Evolutionary conservation across 2,888 invertebrate genomes (phyloP), one percentile per base, ranked within the genome.

Genomic region (Diplolepis rosae): DNA sequence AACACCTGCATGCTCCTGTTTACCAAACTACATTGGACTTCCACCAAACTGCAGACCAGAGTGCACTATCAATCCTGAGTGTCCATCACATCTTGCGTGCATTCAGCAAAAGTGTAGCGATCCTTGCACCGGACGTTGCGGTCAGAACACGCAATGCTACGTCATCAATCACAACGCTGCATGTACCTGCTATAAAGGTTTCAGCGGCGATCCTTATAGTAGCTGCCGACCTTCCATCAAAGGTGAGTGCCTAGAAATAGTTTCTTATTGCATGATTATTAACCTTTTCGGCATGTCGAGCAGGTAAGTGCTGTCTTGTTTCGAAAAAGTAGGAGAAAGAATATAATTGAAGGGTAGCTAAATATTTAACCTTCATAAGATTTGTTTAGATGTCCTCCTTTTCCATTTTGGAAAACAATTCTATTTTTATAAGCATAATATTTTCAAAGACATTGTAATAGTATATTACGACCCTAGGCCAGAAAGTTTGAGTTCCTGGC

Each of bases 61-160:
- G 83, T 92, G 92, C 82, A 89, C 91, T 13, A 89, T 90, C n/a
- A 92, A 90, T 84, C 89, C 91, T 0, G 92, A 92, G 83, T 92
- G 92, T 83, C 82, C 90, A 35, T 85, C 89, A 73, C 90, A 90
- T 77, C 87, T 90, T 76, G 91, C 92, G 32, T 93, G 92, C 78
- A 89, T 91, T 68, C 91, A 91, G 81, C 91, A 92, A 79, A 92
- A 92, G 85, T 93, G 93, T 83, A 89, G 90, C 24, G 91, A 92
- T 85, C 92, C 92, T 42, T 92, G 92, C 80, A 90, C 89, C 35
- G 91, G 91, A 75, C 88, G 91, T 56, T 92, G 92, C 81, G 92
- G 92, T 42, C 80, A 89, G 35, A 89, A 90, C 76, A 91, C 92
- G 4, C 84, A 88, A 56, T 93, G 92, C 74, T 89, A 90, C 77